Evolutionary conservation across 37 sponge, comb jelly and placozoan genomes (phyloP).

Genomic region (Dysidea cf. avara): DNA sequence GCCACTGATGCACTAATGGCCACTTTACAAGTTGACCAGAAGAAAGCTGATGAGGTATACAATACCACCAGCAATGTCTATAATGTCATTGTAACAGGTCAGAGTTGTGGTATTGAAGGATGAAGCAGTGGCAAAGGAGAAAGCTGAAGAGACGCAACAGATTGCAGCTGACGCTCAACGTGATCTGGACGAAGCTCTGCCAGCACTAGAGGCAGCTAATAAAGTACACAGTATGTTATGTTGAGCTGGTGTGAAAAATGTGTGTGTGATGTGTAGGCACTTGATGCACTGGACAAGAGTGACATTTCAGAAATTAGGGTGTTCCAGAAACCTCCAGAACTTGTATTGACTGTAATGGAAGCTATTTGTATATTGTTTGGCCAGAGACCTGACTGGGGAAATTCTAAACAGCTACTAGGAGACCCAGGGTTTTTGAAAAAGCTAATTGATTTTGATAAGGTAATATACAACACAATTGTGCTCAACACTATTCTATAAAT

Average conservation of each 20-base stretch:
- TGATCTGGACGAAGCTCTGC: constrained; percentile 95
- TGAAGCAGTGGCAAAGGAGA: constrained; percentile 90
- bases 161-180: constrained; percentile 96
- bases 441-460: constrained; percentile 94
- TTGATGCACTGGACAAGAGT: constrained; percentile 95
- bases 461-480: background rate
- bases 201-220: constrained; percentile 93
- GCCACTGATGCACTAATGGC: constrained; percentile 90
- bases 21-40: constrained; percentile 87
- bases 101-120: constrained; percentile 88
- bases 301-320: constrained; percentile 97
- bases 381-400: constrained; percentile 89
- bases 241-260: background rate
- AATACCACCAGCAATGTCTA: background rate
- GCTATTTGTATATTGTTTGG: constrained; percentile 90
- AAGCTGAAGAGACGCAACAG: constrained; percentile 92
- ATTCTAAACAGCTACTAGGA: constrained; percentile 84
- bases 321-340: constrained; percentile 94
- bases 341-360: constrained; percentile 96
- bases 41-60: constrained; percentile 75
- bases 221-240: constrained; percentile 43
- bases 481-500: too few species aligned
- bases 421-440: constrained; percentile 87
- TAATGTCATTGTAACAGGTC: constrained; percentile 21
- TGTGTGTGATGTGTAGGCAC: constrained; percentile 35